Base-by-base conservation (phyloP, 1,140 invertebrate genomes). In the Ceratosolen fusciceps region DNA sequence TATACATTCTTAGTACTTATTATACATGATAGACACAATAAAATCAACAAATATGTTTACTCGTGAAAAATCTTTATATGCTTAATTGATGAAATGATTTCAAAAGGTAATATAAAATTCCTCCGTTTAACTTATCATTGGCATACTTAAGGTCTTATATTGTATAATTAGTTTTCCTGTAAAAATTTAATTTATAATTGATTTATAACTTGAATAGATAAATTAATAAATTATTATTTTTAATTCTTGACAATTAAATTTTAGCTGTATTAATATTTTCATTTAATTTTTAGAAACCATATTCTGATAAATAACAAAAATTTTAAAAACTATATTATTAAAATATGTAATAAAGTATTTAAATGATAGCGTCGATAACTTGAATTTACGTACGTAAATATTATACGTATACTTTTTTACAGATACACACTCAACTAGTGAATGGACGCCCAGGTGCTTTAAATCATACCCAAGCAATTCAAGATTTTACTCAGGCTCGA, bases 391-490 rank as follows among this genome's bases (percentile, higher is more conserved):
- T n/a, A n/a, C n/a, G n/a, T n/a, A n/a, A n/a, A n/a, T n/a, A n/a
- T n/a, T n/a, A n/a, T n/a, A n/a, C n/a, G n/a, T n/a, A n/a, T n/a
- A 29, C 19, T 49, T 4, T 75, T 65, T 71, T 82, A 39, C 86
- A 96, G 95, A 95, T 98, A 85, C 96, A 98, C 89, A 94, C 95
- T 2, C 95, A 94, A 37, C 89, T 98, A 60, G 90, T 96, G 24
- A 95, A 95, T 86, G 95, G 95, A 49, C 91, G 95, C 52, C 94
- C 95, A 0, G 94, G 94, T 29, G 94, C 93, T 14, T 92, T 92
- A 81, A 92, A 93, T 47, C 93, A 94, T 68, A 93, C 92, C 73
- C 87, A 90, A 16, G 92, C 92, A 65, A 88, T 95, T 29, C 90
- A 95, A 86, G 92, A 96, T 83, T 98, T 98, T 87, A 97, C 95